Evolutionary conservation across 2,888 invertebrate species (phyloP).

Genomic region (Clepsis dumicolana): DNA sequence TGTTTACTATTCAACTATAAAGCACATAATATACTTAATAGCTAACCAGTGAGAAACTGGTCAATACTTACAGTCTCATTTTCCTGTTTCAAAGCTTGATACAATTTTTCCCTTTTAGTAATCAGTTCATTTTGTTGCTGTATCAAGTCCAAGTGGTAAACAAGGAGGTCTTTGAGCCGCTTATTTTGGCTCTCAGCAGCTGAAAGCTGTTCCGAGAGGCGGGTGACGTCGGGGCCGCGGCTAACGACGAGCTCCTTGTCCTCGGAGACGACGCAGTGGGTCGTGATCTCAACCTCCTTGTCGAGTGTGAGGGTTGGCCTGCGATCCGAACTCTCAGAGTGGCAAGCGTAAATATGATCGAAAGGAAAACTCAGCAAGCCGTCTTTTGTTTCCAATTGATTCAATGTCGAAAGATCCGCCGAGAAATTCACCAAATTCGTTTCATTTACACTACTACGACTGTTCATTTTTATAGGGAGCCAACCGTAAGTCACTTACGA

Average conservation of each 20-base stretch:
- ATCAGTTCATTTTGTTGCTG: conserved; percentile 96
- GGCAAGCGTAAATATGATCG: conserved; percentile 91
- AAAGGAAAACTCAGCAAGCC: conserved; percentile 88
- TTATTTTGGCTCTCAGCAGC: conserved; percentile 86
- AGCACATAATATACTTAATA: neutral
- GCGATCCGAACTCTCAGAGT: conserved; percentile 72
- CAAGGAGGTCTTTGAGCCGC: conserved; percentile 91
- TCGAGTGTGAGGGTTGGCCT: conserved; percentile 67
- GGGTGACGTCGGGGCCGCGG: conserved; percentile 56
- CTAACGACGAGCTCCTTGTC: conserved; percentile 58
- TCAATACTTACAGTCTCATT: conserved; percentile 89
- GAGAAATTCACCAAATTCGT: conserved; percentile 82
- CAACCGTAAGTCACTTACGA: conserved; percentile 68
- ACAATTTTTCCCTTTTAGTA: conserved; percentile 91
- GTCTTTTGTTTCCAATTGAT: conserved; percentile 80
- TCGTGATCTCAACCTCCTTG: conserved; percentile 73
- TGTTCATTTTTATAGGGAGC: conserved; percentile 80
- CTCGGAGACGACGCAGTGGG: conserved; percentile 65
- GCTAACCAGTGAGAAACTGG: neutral
- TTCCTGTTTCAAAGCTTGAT: conserved; percentile 90
- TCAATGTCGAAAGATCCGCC: conserved; percentile 71
- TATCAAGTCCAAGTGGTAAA: conserved; percentile 94
- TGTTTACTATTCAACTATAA: no score
- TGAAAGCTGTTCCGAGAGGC: conserved; percentile 69
- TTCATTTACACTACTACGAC: conserved; percentile 81